Percentiles rank a stretch among this genome's conserved stretches.
These are phyloP conservation scores for Hyles vespertilio DNA, from an alignment of 1,140 invertebrate species.

Conservation along the genomic window DNA sequence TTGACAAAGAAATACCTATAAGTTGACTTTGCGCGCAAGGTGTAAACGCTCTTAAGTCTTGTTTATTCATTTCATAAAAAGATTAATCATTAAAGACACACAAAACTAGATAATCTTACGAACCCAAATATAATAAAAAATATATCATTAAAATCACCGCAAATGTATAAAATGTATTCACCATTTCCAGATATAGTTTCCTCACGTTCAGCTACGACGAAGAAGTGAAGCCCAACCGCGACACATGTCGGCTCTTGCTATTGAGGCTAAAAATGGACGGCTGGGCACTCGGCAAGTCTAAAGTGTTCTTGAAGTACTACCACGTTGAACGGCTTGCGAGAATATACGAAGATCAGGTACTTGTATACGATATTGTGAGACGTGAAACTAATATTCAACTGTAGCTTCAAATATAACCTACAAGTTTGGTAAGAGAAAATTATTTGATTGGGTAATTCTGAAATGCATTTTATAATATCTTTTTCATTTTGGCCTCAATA, in stretches of 20 bases:
- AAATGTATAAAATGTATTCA: background rate
- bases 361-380: background rate
- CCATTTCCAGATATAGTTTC: slow-evolving; percentile 83
- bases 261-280: slow-evolving; percentile 86
- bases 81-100: too few relatives aligned
- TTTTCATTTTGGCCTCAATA: too few relatives aligned
- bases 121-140: too few relatives aligned
- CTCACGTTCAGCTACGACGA: slow-evolving; percentile 86
- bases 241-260: slow-evolving; percentile 84
- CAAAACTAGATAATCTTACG: too few relatives aligned
- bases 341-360: slow-evolving; percentile 84
- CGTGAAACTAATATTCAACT: background rate
- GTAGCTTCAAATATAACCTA: background rate
- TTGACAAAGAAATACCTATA: too few relatives aligned
- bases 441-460: too few relatives aligned
- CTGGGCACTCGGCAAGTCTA: slow-evolving; percentile 90
- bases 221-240: slow-evolving; percentile 80
- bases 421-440: too few relatives aligned
- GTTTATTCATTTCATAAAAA: too few relatives aligned
- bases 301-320: slow-evolving; percentile 93
- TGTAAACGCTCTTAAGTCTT: too few relatives aligned
- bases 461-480: too few relatives aligned
- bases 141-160: background rate
- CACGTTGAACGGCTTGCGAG: slow-evolving; percentile 88
- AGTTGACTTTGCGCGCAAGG: too few relatives aligned